Percentiles rank a stretch among this genome's conserved stretches.
Evolutionary conservation across 2,888 invertebrate genomes (phyloP).

Genomic region (Timema cristinae): DNA sequence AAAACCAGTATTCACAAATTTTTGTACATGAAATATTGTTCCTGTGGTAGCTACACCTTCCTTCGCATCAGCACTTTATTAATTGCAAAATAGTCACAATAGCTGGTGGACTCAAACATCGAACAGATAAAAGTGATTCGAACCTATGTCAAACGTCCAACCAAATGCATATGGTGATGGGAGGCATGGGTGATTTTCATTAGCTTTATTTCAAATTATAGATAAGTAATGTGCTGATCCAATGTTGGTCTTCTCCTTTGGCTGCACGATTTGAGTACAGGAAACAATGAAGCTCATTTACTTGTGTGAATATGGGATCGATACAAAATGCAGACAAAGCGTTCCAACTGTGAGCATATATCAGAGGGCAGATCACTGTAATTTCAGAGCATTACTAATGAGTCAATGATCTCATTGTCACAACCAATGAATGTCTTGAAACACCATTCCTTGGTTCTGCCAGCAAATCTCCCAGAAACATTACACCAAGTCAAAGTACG

Average conservation of each 20-base stretch:
- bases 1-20: not conserved
- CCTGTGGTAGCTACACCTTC: not conserved
- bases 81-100: not conserved
- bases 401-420: not conserved
- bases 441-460: conserved; percentile 1
- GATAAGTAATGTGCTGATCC: not conserved
- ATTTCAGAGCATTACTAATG: not conserved
- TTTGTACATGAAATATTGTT: not conserved
- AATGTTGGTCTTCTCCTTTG: not conserved
- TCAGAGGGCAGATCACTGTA: not conserved
- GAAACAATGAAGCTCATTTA: not conserved
- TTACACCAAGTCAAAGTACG: not conserved
- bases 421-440: conserved; percentile 4
- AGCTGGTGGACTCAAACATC: not conserved
- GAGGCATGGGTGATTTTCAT: conserved; percentile 9
- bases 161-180: not conserved
- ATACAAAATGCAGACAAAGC: conserved; percentile 2
- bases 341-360: not conserved
- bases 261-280: not conserved
- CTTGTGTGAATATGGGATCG: not conserved
- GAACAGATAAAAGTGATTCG: not conserved
- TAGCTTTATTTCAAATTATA: not conserved
- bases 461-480: not conserved
- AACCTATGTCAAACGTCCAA: not conserved
- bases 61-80: not conserved